Percentiles rank a stretch among this genome's conserved stretches.
phyloP scores from a whole-genome alignment of 2,888 invertebrate species.

The Ametastegia equiseti region DNA sequence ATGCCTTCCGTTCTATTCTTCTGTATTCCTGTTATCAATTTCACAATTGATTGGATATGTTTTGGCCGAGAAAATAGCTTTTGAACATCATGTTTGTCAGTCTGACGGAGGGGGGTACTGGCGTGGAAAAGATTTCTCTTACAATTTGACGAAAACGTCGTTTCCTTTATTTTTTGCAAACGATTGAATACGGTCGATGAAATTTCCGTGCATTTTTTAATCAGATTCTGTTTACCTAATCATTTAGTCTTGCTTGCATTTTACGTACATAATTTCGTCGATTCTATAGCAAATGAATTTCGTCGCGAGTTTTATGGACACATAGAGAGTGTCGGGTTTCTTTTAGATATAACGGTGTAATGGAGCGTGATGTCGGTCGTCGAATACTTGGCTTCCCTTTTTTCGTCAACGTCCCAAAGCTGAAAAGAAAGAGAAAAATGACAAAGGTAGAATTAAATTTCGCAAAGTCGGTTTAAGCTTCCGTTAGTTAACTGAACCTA shows the following conservation, averaged over 20 bases:
- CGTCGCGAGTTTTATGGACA: not conserved
- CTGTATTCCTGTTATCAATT: too few species aligned
- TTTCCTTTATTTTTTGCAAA: not conserved
- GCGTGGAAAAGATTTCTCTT: not conserved
- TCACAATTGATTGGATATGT: too few species aligned
- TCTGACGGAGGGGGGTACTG: not conserved
- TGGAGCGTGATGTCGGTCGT: conserved; percentile 2
- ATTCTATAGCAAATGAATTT: not conserved
- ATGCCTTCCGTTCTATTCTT: too few species aligned
- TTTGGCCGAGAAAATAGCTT: too few species aligned
- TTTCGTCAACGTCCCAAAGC: conserved; percentile 4
- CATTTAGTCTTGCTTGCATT: too few species aligned
- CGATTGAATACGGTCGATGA: not conserved
- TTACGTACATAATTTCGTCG: not conserved
- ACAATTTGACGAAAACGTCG: not conserved
- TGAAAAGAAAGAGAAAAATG: not conserved
- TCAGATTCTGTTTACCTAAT: not conserved
- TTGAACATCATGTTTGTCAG: too few species aligned
- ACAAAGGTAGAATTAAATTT: not conserved
- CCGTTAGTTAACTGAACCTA: not conserved
- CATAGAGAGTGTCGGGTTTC: not conserved
- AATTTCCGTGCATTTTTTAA: not conserved
- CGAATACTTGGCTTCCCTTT: conserved; percentile 11
- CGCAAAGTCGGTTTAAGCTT: not conserved
- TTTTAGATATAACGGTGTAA: conserved; percentile 22